Evolutionary conservation across 2,888 invertebrate species (phyloP).

Genomic region (Metallyticus violacea): DNA sequence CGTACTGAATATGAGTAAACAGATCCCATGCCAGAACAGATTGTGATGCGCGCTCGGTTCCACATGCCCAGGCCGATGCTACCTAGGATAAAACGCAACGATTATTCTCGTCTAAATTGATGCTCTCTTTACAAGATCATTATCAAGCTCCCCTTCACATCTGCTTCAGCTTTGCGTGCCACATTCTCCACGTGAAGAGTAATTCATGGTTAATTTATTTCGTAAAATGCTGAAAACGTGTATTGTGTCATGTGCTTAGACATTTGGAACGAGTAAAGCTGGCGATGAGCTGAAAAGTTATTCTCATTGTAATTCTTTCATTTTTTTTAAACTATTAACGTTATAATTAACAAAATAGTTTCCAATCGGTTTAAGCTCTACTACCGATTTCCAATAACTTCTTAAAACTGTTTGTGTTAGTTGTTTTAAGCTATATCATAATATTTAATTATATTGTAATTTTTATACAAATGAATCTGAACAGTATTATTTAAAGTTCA

Average conservation of each 20-base stretch:
- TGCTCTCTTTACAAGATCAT: background rate
- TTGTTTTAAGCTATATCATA: no score
- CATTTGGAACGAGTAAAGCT: background rate
- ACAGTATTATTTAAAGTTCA: no score
- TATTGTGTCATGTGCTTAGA: background rate
- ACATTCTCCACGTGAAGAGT: background rate
- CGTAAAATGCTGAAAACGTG: background rate
- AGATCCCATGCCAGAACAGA: background rate
- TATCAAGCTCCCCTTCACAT: background rate
- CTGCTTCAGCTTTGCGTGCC: background rate
- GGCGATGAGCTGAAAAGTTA: background rate
- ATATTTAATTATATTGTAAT: no score
- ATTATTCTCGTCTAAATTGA: background rate
- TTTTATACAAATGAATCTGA: no score
- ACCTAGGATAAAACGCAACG: background rate
- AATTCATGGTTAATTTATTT: background rate
- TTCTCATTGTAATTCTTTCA: no score
- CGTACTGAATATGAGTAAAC: no score
- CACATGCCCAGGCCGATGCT: background rate
- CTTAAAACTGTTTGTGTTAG: no score
- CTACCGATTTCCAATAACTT: no score
- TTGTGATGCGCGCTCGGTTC: background rate
- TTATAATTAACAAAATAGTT: no score
- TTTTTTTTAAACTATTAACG: no score
- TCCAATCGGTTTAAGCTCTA: no score